A percentile compares a stretch with the other conserved stretches of the same genome.
Evolutionary conservation across 2,888 invertebrate genomes (phyloP).

Genomic region (Eristalinus sepulchralis): DNA sequence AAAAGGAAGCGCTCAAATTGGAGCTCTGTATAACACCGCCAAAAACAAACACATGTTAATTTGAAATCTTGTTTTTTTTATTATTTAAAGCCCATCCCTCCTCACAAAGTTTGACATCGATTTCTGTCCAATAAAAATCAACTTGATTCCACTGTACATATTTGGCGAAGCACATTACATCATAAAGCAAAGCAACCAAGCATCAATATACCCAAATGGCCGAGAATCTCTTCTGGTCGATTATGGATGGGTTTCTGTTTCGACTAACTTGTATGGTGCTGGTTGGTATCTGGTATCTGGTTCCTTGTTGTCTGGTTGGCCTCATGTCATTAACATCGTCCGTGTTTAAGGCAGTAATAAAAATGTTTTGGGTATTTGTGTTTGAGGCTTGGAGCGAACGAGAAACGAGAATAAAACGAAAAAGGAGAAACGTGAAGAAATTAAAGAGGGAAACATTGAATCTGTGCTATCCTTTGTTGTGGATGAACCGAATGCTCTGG

Average conservation of each 20-base stretch:
- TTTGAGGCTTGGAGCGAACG: background rate
- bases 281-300: slow-evolving; percentile 39
- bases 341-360: slow-evolving; percentile 45
- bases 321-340: slow-evolving; percentile 44
- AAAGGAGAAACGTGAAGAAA: background rate
- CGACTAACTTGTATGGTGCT: background rate
- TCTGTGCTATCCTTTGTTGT: background rate
- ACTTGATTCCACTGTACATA: slow-evolving; percentile 4
- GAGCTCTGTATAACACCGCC: no score
- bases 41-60: no score
- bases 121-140: background rate
- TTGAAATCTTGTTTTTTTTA: no score
- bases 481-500: background rate
- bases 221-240: slow-evolving; percentile 14
- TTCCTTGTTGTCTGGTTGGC: slow-evolving; percentile 62
- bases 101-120: no score
- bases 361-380: slow-evolving; percentile 31
- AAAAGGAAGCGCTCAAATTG: no score
- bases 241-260: slow-evolving; percentile 29
- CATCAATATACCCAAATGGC: slow-evolving; percentile 34
- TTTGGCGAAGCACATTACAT: slow-evolving; percentile 20
- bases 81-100: no score
- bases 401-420: background rate
- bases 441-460: background rate
- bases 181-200: slow-evolving; percentile 33